phyloP scores from a whole-genome alignment of 2,888 invertebrate genomes.

The Lissonota sp. region DNA sequence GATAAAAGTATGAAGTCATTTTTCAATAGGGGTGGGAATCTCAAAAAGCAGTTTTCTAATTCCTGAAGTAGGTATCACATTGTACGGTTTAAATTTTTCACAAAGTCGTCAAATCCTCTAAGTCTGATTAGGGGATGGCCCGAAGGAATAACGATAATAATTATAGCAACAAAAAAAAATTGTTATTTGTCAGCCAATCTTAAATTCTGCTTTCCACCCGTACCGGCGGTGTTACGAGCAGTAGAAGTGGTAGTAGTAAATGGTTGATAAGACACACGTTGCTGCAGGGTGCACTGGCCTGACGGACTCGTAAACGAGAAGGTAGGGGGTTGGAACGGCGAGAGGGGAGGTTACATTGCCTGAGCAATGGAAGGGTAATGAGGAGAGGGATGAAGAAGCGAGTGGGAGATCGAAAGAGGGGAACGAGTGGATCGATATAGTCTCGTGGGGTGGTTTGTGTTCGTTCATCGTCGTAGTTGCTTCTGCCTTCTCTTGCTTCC shows the following conservation, averaged over 20 bases:
- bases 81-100: too few relatives aligned
- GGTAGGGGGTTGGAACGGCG: constrained; percentile 25
- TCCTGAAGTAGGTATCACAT: too few relatives aligned
- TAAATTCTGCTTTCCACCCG: too few relatives aligned
- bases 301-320: constrained; percentile 67
- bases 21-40: too few relatives aligned
- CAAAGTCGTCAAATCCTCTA: too few relatives aligned
- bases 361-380: constrained; percentile 50
- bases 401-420: constrained; percentile 35
- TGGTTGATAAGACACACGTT: constrained; percentile 73
- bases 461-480: constrained; percentile 57
- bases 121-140: too few relatives aligned
- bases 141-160: too few relatives aligned
- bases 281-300: constrained; percentile 81
- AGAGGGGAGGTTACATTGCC: background rate
- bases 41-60: too few relatives aligned
- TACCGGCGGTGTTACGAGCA: too few relatives aligned
- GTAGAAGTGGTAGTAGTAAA: constrained; percentile 34
- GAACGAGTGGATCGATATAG: constrained; percentile 79
- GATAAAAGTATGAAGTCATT: too few relatives aligned
- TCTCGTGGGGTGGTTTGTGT: constrained; percentile 73
- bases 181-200: too few relatives aligned
- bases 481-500: constrained; percentile 32
- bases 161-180: too few relatives aligned
- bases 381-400: constrained; percentile 33